Evolutionary conservation across 1,140 invertebrate genomes (phyloP).

Genomic region (Heliconius melpomene): DNA sequence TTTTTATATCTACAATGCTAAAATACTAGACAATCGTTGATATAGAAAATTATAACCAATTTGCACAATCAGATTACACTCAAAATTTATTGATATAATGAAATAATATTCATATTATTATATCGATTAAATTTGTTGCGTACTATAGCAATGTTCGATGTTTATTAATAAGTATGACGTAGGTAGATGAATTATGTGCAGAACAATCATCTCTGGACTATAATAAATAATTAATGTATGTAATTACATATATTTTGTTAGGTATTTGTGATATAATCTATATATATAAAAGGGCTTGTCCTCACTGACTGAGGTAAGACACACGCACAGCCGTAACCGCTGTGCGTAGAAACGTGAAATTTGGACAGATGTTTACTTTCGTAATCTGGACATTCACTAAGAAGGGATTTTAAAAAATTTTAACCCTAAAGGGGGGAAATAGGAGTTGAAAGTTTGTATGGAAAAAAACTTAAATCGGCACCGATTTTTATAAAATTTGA

Average conservation of each 20-base stretch:
- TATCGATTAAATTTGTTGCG: conserved; percentile 46
- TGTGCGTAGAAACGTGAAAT: too few relatives aligned
- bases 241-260: conserved; percentile 40
- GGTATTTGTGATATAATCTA: conserved; percentile 35
- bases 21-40: neutral
- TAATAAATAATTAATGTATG: conserved; percentile 41
- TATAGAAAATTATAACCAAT: conserved; percentile 10
- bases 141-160: conserved; percentile 44
- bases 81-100: conserved; percentile 6
- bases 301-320: too few relatives aligned
- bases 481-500: too few relatives aligned
- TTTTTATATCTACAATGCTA: neutral
- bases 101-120: conserved; percentile 11
- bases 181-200: conserved; percentile 45
- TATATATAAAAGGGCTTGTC: too few relatives aligned
- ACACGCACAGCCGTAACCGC: too few relatives aligned
- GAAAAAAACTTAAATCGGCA: too few relatives aligned
- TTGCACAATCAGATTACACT: conserved; percentile 3
- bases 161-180: conserved; percentile 48
- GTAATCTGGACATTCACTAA: too few relatives aligned
- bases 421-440: too few relatives aligned
- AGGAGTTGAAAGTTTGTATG: too few relatives aligned
- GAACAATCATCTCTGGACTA: conserved; percentile 33
- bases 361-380: too few relatives aligned
- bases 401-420: too few relatives aligned